These are phyloP conservation scores for Armadillidium nasatum DNA, from an alignment of 1,140 invertebrate species.

Conservation along the genomic window DNA sequence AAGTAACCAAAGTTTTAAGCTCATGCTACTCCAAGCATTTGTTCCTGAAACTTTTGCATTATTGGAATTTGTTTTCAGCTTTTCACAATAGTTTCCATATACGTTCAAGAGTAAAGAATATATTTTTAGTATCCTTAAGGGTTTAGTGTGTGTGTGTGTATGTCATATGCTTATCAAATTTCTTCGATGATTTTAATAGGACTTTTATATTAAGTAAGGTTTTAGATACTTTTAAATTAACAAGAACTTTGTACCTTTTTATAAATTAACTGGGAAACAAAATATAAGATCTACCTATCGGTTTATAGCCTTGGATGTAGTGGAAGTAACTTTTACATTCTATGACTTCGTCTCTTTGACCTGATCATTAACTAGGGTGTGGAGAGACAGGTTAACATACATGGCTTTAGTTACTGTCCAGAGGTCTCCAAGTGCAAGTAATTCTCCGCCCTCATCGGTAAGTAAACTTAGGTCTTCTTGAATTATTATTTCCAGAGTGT, in stretches of 20 bases:
- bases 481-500: neutral
- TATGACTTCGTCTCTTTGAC: neutral
- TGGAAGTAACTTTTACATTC: neutral
- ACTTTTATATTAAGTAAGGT: neutral
- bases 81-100: neutral
- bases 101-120: neutral
- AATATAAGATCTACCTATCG: too few species aligned
- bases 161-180: neutral
- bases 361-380: too few species aligned
- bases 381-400: neutral
- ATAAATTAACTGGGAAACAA: too few species aligned
- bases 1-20: neutral
- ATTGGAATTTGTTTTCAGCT: conserved; percentile 1
- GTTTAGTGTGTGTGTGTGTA: neutral
- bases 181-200: neutral
- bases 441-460: conserved; percentile 41
- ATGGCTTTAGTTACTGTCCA: conserved; percentile 43
- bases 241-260: neutral
- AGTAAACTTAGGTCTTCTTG: conserved; percentile 11
- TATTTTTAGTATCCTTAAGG: neutral
- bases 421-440: conserved; percentile 41
- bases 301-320: neutral
- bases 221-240: neutral
- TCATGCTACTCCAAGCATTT: neutral
- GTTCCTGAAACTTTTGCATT: neutral